Conservation (phyloP, 2,888 invertebrate species). For the Phyllotreta cruciferae region DNA sequence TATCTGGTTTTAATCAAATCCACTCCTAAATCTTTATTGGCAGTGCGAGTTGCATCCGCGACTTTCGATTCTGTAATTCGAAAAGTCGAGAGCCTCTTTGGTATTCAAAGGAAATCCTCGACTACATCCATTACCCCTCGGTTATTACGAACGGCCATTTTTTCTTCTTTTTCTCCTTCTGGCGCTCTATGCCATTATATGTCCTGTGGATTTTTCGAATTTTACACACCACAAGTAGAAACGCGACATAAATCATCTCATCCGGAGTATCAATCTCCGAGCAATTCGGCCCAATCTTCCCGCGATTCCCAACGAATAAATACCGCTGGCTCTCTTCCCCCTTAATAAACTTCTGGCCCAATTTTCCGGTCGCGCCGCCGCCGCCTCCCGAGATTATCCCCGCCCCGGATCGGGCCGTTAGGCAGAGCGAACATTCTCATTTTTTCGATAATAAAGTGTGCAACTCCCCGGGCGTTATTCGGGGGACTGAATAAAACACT, state of each 20-base stretch:
- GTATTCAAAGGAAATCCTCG: constrained; percentile 23
- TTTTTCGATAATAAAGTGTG: constrained; percentile 29
- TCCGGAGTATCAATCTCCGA: constrained; percentile 30
- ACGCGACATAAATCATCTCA: not conserved
- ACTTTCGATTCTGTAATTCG: constrained; percentile 23
- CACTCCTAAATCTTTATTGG: constrained; percentile 36
- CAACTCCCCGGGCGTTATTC: constrained; percentile 26
- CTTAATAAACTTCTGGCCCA: constrained; percentile 31
- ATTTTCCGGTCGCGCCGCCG: constrained; percentile 25
- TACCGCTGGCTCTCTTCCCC: constrained; percentile 25
- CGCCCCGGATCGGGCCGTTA: constrained; percentile 10
- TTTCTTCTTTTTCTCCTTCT: not conserved
- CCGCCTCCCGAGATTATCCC: constrained; percentile 23
- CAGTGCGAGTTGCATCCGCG: constrained; percentile 16
- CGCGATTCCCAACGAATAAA: constrained; percentile 30
- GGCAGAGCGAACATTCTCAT: constrained; percentile 27
- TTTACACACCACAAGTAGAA: too few species aligned
- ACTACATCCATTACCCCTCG: constrained; percentile 19
- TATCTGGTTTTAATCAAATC: constrained; percentile 55
- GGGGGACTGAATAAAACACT: constrained; percentile 33
- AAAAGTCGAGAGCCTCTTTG: constrained; percentile 22
- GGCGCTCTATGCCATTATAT: too few species aligned
- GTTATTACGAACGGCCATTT: constrained; percentile 6
- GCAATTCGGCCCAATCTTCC: constrained; percentile 28
- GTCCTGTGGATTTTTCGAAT: too few species aligned